phyloP scores from a whole-genome alignment of 2,113 vertebrate species.

The Circaetus gallicus region DNA sequence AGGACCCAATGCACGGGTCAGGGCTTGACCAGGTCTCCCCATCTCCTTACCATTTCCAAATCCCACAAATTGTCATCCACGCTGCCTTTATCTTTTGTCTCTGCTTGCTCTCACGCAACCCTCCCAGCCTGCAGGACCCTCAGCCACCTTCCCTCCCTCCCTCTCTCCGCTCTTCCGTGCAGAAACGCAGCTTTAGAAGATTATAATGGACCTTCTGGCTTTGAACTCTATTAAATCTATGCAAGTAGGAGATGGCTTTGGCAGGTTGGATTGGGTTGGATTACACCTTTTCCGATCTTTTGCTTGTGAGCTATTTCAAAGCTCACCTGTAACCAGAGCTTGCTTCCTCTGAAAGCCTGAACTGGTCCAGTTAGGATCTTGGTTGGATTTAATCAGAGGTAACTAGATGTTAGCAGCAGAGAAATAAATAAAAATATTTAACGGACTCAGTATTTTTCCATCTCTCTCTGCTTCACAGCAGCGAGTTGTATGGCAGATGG shows the following conservation, averaged over 20 bases:
- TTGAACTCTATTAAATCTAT: neutral
- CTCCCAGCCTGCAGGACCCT: neutral
- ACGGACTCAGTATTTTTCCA: fast-evolving
- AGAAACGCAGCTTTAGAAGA: neutral
- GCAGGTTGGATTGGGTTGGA: neutral
- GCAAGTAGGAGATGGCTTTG: neutral
- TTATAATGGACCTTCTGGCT: neutral
- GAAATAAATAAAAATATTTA: neutral
- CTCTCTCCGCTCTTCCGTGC: neutral
- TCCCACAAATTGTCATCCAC: fast-evolving
- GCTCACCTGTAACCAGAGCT: neutral
- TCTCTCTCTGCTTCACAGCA: neutral
- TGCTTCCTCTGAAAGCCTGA: neutral
- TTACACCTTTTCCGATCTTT: neutral
- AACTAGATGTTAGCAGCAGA: neutral
- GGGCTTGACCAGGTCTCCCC: neutral
- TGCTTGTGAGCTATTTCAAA: neutral
- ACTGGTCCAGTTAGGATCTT: neutral
- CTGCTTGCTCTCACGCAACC: neutral
- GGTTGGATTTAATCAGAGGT: neutral
- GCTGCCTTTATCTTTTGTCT: neutral
- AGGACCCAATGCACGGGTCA: fast-evolving
- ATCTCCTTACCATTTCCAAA: too few relatives aligned
- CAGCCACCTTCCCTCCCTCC: neutral
- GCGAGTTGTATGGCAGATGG: neutral